Conservation (phyloP, 2,888 invertebrate genomes). For the Apodemia duryi region DNA sequence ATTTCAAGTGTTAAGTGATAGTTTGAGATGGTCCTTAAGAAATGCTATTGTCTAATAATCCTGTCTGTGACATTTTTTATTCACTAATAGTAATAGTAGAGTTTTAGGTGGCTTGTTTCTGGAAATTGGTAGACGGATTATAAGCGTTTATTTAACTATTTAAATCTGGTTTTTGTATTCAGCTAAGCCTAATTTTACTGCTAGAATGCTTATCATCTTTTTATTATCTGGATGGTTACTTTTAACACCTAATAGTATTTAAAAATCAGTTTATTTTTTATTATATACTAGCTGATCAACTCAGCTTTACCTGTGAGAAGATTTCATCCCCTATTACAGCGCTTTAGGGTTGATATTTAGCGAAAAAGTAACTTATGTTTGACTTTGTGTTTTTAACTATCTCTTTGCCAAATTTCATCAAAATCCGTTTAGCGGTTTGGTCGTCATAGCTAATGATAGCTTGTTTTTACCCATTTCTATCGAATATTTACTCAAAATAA, state of each 20-base stretch:
- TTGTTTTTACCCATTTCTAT: too few species aligned
- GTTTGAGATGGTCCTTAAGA: not conserved
- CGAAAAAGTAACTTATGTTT: too few species aligned
- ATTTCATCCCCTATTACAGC: too few species aligned
- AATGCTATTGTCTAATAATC: not conserved
- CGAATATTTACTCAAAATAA: too few species aligned
- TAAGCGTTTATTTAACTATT: slow-evolving; percentile 18
- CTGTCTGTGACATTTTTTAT: slow-evolving; percentile 3
- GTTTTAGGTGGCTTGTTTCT: not conserved
- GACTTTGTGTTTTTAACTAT: too few species aligned
- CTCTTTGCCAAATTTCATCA: too few species aligned
- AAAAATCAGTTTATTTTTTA: too few species aligned
- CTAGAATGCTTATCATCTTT: not conserved
- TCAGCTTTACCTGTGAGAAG: too few species aligned
- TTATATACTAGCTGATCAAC: too few species aligned
- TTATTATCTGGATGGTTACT: not conserved
- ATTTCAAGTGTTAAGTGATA: slow-evolving; percentile 39
- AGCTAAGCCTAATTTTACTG: not conserved
- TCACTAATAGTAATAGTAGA: not conserved
- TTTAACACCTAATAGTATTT: not conserved
- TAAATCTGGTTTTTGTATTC: not conserved
- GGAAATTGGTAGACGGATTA: slow-evolving; percentile 12
- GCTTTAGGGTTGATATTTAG: too few species aligned
- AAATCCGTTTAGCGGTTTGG: too few species aligned
- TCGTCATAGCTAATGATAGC: too few species aligned